These are phyloP conservation scores for Eudasyphora cyanicolor DNA, from an alignment of 2,888 invertebrate genomes.

Conservation along the genomic window DNA sequence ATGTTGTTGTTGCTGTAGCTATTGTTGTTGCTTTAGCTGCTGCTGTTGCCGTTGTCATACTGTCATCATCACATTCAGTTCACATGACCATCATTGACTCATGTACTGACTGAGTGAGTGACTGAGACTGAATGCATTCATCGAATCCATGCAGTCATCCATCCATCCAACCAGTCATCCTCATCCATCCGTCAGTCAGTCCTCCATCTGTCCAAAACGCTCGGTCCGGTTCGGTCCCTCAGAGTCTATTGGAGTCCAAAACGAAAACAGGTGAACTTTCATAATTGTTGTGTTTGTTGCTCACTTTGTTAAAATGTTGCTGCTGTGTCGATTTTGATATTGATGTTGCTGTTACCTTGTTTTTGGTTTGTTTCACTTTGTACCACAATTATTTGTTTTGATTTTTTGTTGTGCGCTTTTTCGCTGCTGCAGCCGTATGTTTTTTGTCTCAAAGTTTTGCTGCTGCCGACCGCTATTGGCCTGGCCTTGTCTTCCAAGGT, in stretches of 20 bases:
- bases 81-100: conserved; percentile 29
- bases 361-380: neutral
- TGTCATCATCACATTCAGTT: conserved; percentile 35
- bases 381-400: conserved; percentile 54
- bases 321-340: conserved; percentile 3
- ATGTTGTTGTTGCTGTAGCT: neutral
- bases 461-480: conserved; percentile 31
- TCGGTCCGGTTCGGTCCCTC: neutral
- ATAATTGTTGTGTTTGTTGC: conserved; percentile 21
- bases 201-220: neutral
- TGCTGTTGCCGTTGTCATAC: neutral
- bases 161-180: neutral
- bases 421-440: neutral
- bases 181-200: neutral
- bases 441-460: neutral
- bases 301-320: conserved; percentile 20
- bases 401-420: conserved; percentile 22
- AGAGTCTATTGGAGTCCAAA: neutral
- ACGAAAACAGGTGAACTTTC: conserved; percentile 25
- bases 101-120: too few species aligned
- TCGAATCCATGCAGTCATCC: neutral
- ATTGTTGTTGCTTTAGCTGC: neutral
- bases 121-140: conserved; percentile 18
- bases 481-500: conserved; percentile 62
- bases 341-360: conserved; percentile 14